Evolutionary conservation across 2,797 vertebrate genomes (phyloP), one percentile per base, ranked within the genome.

Genomic region (Sebastes melanostomus): DNA sequence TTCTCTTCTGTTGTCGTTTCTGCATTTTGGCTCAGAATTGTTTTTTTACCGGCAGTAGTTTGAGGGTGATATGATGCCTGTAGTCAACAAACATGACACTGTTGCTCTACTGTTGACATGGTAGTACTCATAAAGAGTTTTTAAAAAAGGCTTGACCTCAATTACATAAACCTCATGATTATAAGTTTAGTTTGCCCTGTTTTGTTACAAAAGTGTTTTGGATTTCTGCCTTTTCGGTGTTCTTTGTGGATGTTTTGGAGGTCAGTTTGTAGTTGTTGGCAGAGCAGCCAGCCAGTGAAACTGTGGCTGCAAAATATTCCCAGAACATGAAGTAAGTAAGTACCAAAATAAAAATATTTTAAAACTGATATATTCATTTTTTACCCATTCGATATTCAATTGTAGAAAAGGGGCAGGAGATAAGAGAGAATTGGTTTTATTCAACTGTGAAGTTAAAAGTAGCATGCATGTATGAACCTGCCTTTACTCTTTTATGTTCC

Each of bases 161-260:
- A 50, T 77, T 77, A 66, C 18, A 55, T 46, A 72, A 71, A 80
- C 70, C 66, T 67, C 36, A 56, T 82, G 65, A 86, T 78, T 78
- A 68, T 27, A 50, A 34, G 66, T 72, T 77, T 24, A 54, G 72
- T 74, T 70, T 61, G 18, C 24, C 66, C 32, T 68, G 62, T 81
- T 81, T 72, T 69, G 24, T 68, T 56, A 20, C 46, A 29, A 25
- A 46, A 50, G 8, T 61, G 54, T 54, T 68, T 55, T 75, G 24
- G 60, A 61, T 46, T 38, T 70, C 54, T 29, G 42, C 34, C 61
- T 54, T 71, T 78, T 65, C 4, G 20, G 11, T 32, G 55, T 73
- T 80, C 32, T 54, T 76, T 22, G 3, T 22, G 36, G 36, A 83
- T 74, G 60, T 78, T 74, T 72, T 75, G 75, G 60, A 66, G 20